Evolutionary conservation across 1,140 invertebrate species (phyloP).

Genomic region (Drosophila guanche): DNA sequence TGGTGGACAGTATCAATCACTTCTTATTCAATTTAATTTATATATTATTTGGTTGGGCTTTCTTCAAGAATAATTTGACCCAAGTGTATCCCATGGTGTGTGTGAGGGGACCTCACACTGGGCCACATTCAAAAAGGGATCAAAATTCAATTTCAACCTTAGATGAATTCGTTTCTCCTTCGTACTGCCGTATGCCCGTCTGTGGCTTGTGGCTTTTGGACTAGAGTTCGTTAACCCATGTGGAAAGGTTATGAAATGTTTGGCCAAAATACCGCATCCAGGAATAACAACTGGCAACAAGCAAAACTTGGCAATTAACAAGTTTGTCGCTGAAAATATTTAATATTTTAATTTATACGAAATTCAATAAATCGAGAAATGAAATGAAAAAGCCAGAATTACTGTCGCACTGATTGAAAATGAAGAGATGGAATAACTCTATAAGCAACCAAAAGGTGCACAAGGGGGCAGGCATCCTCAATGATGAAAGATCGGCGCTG

Average conservation of each 20-base stretch:
- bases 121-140: constrained; percentile 51
- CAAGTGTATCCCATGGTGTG: constrained; percentile 7
- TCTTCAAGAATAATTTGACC: constrained; percentile 33
- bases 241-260: constrained; percentile 39
- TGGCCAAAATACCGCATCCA: constrained; percentile 39
- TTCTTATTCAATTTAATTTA: constrained; percentile 15
- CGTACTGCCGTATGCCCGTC: not conserved
- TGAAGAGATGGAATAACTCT: constrained; percentile 63
- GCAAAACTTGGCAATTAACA: constrained; percentile 67
- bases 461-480: constrained; percentile 25
- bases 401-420: constrained; percentile 65
- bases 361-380: constrained; percentile 77
- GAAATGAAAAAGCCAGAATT: constrained; percentile 33
- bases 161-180: constrained; percentile 58
- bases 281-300: constrained; percentile 19
- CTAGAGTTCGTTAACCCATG: constrained; percentile 59
- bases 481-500: constrained; percentile 80
- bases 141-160: constrained; percentile 76
- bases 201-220: not conserved
- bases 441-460: constrained; percentile 34
- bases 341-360: constrained; percentile 82
- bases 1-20: constrained; percentile 29
- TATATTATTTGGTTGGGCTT: constrained; percentile 13
- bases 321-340: constrained; percentile 70
- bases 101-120: constrained; percentile 14